These are phyloP conservation scores for Noctua janthe DNA, from an alignment of 2,888 invertebrate species.

Conservation along the genomic window DNA sequence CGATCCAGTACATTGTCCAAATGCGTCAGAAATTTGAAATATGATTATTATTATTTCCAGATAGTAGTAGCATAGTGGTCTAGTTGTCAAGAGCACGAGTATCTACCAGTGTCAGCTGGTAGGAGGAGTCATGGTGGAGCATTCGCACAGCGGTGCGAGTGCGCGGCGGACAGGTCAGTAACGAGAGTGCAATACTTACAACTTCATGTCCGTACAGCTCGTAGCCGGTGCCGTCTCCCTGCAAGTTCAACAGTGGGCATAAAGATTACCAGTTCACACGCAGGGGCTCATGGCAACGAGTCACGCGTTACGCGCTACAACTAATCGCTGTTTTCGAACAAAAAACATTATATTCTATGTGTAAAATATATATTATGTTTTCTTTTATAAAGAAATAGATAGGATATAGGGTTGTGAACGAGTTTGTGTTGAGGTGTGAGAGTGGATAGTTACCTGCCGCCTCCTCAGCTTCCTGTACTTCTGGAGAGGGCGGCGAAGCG, in stretches of 20 bases:
- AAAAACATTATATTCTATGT: background rate
- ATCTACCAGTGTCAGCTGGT: background rate
- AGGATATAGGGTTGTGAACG: too few relatives aligned
- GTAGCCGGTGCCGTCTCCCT: slow-evolving; percentile 95
- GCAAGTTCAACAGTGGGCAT: slow-evolving; percentile 91
- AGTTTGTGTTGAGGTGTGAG: slow-evolving; percentile 20
- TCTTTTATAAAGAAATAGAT: background rate
- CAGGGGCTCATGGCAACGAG: background rate
- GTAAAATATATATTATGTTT: background rate
- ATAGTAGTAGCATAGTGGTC: background rate
- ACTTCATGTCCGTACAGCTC: slow-evolving; percentile 94
- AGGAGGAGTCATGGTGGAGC: background rate
- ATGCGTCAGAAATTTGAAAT: background rate
- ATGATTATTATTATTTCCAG: background rate
- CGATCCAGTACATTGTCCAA: background rate
- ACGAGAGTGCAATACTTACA: slow-evolving; percentile 88
- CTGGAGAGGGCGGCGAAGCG: slow-evolving; percentile 85
- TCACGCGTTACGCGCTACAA: background rate
- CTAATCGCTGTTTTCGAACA: background rate
- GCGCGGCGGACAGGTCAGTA: background rate
- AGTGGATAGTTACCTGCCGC: slow-evolving; percentile 93
- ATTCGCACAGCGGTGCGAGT: background rate
- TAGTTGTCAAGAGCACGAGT: background rate
- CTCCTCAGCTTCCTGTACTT: slow-evolving; percentile 96
- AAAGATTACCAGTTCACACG: slow-evolving; percentile 84